Conservation (phyloP, 2,797 vertebrate species). For the Eulemur coronatus region DNA sequence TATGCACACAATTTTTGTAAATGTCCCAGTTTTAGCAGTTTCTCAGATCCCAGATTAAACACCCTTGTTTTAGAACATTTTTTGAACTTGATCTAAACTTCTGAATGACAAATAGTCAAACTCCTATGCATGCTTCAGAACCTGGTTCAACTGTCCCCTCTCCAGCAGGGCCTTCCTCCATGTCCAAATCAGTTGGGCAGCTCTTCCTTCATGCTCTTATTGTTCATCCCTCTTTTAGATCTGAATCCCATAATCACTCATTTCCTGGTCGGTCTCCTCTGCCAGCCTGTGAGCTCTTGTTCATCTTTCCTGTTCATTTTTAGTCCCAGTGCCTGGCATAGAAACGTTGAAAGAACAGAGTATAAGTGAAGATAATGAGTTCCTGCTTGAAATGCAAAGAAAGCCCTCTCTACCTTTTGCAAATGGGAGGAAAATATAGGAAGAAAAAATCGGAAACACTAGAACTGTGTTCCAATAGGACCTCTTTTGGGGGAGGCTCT, state of each 20-base stretch:
- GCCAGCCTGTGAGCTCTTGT: neutral
- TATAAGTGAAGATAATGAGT: conserved; percentile 35
- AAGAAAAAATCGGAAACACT: neutral
- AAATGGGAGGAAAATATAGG: neutral
- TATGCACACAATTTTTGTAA: neutral
- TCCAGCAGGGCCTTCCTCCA: neutral
- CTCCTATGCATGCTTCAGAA: conserved; percentile 24
- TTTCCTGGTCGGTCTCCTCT: neutral
- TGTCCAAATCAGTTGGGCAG: accelerated
- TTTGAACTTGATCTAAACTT: neutral
- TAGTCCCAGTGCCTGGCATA: neutral
- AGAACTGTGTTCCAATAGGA: neutral
- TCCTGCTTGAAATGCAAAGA: conserved; percentile 40
- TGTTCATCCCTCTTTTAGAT: neutral
- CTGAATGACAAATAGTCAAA: neutral
- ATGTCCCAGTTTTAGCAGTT: neutral
- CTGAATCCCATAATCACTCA: neutral
- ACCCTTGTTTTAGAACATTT: neutral
- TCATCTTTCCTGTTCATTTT: neutral
- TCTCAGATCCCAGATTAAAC: neutral
- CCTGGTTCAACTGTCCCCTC: neutral
- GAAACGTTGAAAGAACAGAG: neutral
- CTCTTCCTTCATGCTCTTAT: neutral
- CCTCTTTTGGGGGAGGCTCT: neutral
- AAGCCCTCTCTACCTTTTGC: conserved; percentile 12